phyloP scores from a whole-genome alignment of 2,888 invertebrate genomes.

The Cephalotes varians region DNA sequence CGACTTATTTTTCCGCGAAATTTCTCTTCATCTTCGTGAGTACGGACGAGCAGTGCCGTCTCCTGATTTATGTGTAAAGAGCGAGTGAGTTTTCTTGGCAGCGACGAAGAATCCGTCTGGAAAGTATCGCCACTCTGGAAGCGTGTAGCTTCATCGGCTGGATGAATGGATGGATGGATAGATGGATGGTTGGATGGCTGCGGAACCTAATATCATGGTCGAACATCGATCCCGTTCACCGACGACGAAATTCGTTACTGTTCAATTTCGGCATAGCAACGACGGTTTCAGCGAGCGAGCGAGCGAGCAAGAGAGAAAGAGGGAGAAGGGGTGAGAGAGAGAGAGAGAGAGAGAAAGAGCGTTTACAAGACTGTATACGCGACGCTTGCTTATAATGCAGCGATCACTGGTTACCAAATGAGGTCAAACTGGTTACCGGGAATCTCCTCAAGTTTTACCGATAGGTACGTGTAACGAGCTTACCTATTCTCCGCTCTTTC shows the following conservation, averaged over 20 bases:
- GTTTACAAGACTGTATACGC: constrained; percentile 29
- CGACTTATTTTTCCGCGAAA: constrained; percentile 19
- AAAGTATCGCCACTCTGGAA: constrained; percentile 19
- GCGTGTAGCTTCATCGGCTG: constrained; percentile 2
- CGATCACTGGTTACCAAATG: constrained; percentile 36
- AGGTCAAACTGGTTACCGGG: constrained; percentile 41
- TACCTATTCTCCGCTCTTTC: constrained; percentile 8
- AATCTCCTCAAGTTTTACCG: constrained; percentile 21
- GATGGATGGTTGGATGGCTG: neutral
- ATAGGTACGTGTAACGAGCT: neutral
- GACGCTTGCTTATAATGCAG: constrained; percentile 25
- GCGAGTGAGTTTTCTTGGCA: constrained; percentile 15
- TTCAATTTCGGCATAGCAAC: constrained; percentile 34
- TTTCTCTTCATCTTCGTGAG: constrained; percentile 5
- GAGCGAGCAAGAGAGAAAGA: neutral
- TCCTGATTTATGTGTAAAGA: constrained; percentile 31
- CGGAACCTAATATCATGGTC: constrained; percentile 23
- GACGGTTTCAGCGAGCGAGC: neutral
- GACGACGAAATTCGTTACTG: constrained; percentile 44
- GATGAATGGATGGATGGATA: constrained; percentile 4
- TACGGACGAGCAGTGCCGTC: neutral
- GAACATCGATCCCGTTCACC: constrained; percentile 29
- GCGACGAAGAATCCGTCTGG: constrained; percentile 1
- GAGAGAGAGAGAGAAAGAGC: neutral
- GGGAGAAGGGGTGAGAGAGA: neutral